These are phyloP conservation scores for Helarctos malayanus DNA, from an alignment of 2,797 vertebrate species.

Conservation along the genomic window DNA sequence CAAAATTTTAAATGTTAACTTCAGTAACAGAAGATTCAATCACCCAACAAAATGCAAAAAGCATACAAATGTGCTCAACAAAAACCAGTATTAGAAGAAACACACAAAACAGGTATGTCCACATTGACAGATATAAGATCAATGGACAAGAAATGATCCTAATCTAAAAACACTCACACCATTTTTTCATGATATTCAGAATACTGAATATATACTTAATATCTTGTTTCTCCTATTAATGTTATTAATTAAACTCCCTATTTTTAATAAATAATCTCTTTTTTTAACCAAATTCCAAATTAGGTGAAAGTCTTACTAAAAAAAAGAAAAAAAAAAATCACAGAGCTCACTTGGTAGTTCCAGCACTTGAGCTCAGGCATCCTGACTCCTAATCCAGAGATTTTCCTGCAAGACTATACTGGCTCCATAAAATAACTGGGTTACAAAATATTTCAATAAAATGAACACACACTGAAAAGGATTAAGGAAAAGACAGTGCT, in stretches of 20 bases:
- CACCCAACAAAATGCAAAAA: background rate
- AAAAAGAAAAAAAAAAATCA: background rate
- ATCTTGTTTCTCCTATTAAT: background rate
- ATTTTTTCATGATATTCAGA: slow-evolving; percentile 48
- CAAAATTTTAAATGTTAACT: slow-evolving; percentile 54
- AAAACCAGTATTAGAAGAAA: slow-evolving; percentile 44
- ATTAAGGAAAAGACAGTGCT: slow-evolving; percentile 68
- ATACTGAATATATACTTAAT: background rate
- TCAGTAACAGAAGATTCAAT: slow-evolving; percentile 23
- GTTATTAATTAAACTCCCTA: background rate
- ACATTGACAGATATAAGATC: background rate
- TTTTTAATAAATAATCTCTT: background rate
- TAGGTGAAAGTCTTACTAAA: slow-evolving; percentile 18
- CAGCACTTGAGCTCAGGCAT: slow-evolving; percentile 64
- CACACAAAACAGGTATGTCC: background rate
- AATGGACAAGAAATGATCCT: background rate
- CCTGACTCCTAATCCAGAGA: slow-evolving; percentile 74
- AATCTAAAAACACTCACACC: background rate
- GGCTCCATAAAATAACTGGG: slow-evolving; percentile 78
- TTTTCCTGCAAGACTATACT: slow-evolving; percentile 77
- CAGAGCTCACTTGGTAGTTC: slow-evolving; percentile 19
- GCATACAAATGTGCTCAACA: background rate
- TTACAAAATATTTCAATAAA: slow-evolving; percentile 82
- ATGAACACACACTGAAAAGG: slow-evolving; percentile 71
- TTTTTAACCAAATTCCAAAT: slow-evolving; percentile 48